Percentiles rank a stretch among this genome's conserved stretches.
Evolutionary conservation across 1,140 invertebrate species (phyloP).

Genomic region (Proales similis): DNA sequence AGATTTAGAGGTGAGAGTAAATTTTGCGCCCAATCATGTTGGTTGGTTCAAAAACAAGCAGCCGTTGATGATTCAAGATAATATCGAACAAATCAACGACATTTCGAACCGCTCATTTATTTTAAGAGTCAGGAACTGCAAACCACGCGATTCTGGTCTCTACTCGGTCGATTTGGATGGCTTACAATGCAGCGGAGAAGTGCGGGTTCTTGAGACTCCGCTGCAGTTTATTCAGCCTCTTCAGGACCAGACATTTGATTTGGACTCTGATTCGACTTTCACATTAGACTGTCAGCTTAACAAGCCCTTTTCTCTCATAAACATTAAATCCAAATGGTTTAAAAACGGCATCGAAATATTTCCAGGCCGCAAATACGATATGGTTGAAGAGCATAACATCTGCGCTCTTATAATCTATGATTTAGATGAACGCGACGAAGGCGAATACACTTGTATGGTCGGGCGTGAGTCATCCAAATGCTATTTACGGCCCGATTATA

Average conservation of each 20-base stretch:
- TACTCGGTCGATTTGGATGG: slow-evolving; percentile 31
- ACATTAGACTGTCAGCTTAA: slow-evolving; percentile 25
- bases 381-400: slow-evolving; percentile 25
- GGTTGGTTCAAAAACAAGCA: slow-evolving; percentile 20
- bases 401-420: slow-evolving; percentile 35
- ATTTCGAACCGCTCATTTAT: background rate
- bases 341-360: slow-evolving; percentile 9
- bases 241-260: slow-evolving; percentile 11
- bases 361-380: slow-evolving; percentile 24
- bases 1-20: slow-evolving; percentile 26
- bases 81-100: background rate
- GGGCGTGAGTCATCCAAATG: slow-evolving; percentile 10
- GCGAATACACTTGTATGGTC: slow-evolving; percentile 7
- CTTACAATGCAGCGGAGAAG: background rate
- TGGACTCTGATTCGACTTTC: slow-evolving; percentile 1
- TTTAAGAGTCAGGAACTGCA: slow-evolving; percentile 18
- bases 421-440: slow-evolving; percentile 20
- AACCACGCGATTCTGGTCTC: background rate
- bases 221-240: slow-evolving; percentile 19
- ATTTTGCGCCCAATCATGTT: slow-evolving; percentile 1
- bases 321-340: slow-evolving; percentile 14
- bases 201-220: background rate
- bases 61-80: background rate
- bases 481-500: slow-evolving; percentile 7
- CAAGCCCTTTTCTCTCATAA: background rate